Conservation (phyloP, 2,888 invertebrate species). For the Watsonalla cultraria region DNA sequence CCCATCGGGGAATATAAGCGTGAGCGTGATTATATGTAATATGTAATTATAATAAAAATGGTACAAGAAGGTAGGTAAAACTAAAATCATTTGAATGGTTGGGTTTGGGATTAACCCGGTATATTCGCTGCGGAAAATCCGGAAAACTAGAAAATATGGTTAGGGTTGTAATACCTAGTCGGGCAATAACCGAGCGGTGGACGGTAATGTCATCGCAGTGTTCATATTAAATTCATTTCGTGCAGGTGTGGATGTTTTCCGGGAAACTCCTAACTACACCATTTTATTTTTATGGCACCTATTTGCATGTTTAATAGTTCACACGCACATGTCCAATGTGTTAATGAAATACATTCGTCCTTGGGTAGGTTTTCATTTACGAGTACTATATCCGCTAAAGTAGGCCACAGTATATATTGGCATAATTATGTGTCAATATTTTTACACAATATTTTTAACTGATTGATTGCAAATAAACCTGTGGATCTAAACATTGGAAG, state of each 20-base stretch:
- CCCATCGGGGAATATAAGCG: no score
- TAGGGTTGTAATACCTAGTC: background rate
- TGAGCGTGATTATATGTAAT: no score
- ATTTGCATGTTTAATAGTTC: constrained; percentile 42
- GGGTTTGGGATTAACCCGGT: no score
- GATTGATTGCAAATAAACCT: no score
- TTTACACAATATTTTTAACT: no score
- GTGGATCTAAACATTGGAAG: no score
- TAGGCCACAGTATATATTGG: no score
- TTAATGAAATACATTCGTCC: constrained; percentile 16
- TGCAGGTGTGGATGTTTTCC: constrained; percentile 27
- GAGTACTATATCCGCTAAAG: no score
- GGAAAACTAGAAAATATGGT: background rate
- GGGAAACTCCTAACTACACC: constrained; percentile 20
- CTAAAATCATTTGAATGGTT: no score
- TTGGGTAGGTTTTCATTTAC: background rate
- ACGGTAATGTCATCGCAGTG: constrained; percentile 7
- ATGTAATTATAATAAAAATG: no score
- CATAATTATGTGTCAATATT: no score
- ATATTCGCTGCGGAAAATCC: background rate
- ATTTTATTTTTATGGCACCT: constrained; percentile 38
- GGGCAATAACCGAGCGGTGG: constrained; percentile 3
- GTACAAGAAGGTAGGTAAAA: no score
- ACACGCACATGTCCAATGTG: constrained; percentile 17
- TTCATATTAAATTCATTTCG: constrained; percentile 16